Base-by-base conservation (phyloP, 1,140 invertebrate species). In the Tribolium madens region DNA sequence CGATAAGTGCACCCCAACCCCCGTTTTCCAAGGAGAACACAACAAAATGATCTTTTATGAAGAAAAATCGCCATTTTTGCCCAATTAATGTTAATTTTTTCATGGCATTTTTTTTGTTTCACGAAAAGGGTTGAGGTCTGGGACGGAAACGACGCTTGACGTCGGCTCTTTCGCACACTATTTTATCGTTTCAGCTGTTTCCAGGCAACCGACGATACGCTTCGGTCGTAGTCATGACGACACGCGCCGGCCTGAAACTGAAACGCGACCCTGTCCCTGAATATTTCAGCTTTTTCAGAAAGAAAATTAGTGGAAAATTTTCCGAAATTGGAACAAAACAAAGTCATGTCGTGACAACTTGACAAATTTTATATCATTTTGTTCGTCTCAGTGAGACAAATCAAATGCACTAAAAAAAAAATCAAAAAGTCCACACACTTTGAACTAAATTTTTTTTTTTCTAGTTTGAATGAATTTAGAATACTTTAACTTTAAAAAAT, bases 151-250 rank as follows among this genome's bases (percentile, higher is more conserved):
- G 68, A 71, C 68, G 42, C 64, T 26, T 69, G 26, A 71, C 70
- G 47, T 72, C 68, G 68, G 53, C 53, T 60, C 53, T 42, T 69
- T 72, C 46, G 70, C 47, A 52, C 70, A 72, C 70, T 72, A 72
- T 72, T 72, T 72, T 72, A 72, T 72, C 70, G 70, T 72, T 71
- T 72, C 70, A 33, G 70, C 46, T 50, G 70, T 72, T 50, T 52
- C 70, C 47, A 52, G 70, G 70, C 70, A 72, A 72, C 70, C 46
- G 57, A 36, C 70, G 70, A 71, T 71, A 71, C 70, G 70, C 50
- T 71, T 50, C 70, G 70, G 18, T 50, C 42, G 70, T 72, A 31
- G 70, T 52, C 70, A 50, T 72, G 70, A 14, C 70, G 47, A 72
- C 70, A 26, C 50, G 46, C 70, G 47, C 14, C 36, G 70, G 70